These are phyloP conservation scores for Drymodes brunneopygia DNA, from an alignment of 2,113 vertebrate genomes.

Conservation along the genomic window DNA sequence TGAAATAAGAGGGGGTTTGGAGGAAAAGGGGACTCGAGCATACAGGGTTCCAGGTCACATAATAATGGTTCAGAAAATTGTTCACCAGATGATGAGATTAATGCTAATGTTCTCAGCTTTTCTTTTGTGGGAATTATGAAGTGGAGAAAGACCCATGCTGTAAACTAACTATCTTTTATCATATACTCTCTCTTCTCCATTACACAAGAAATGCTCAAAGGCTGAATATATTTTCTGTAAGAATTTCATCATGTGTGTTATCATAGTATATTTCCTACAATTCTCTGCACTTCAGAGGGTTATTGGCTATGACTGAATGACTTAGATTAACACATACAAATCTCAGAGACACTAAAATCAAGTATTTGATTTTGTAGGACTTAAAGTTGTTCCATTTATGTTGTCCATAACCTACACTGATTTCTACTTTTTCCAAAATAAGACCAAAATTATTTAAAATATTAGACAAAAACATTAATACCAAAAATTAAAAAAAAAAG, in stretches of 20 bases:
- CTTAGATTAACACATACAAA: not conserved
- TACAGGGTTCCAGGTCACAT: not conserved
- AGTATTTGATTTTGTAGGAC: not conserved
- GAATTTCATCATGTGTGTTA: not conserved
- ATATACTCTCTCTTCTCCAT: not conserved
- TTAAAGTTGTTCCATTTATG: not conserved
- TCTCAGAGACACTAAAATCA: not conserved
- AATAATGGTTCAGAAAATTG: not conserved
- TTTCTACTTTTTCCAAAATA: not conserved
- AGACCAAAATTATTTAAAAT: slow-evolving; percentile 5
- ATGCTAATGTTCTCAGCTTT: not conserved
- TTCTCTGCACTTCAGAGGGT: not conserved
- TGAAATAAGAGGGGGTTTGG: not conserved
- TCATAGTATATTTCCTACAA: not conserved
- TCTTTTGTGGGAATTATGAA: not conserved
- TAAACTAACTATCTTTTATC: not conserved
- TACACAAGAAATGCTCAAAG: not conserved
- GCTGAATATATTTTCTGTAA: not conserved
- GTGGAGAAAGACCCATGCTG: not conserved
- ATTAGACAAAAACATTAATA: not conserved
- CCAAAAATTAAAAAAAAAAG: not conserved
- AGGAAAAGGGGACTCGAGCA: not conserved
- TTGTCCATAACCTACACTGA: not conserved
- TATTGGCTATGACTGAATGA: not conserved
- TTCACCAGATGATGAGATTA: not conserved